phyloP scores from a whole-genome alignment of 2,797 vertebrate genomes.

The Hippopotamyrus pictus region DNA sequence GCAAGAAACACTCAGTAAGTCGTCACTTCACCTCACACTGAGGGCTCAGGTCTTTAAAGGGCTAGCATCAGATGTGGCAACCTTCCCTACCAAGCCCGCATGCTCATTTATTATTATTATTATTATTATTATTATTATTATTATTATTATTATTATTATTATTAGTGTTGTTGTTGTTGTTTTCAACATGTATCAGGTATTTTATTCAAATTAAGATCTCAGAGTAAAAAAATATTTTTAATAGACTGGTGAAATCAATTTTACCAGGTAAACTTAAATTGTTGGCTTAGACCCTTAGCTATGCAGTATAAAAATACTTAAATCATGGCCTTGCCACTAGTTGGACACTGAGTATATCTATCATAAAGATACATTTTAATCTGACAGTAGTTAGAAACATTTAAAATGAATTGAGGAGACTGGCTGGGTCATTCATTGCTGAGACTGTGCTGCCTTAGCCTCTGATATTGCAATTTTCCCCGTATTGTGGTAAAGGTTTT shows the following conservation, averaged over 20 bases:
- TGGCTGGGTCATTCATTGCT: too few relatives aligned
- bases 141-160: too few relatives aligned
- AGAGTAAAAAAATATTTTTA: not conserved
- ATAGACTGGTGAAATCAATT: not conserved
- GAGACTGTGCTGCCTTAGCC: too few relatives aligned
- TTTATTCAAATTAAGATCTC: not conserved
- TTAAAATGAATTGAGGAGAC: not conserved
- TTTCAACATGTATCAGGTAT: not conserved
- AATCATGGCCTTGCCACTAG: not conserved
- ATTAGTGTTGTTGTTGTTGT: not conserved
- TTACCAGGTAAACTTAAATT: not conserved
- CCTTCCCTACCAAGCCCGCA: too few relatives aligned
- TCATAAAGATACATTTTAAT: not conserved
- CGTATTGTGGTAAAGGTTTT: not conserved
- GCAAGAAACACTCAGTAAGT: not conserved
- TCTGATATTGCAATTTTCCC: not conserved
- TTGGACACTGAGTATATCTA: not conserved
- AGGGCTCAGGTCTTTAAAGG: not conserved
- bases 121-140: too few relatives aligned
- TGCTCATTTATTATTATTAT: too few relatives aligned
- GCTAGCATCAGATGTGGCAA: not conserved
- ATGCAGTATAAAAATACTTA: not conserved
- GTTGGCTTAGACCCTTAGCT: not conserved
- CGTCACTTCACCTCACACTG: not conserved
- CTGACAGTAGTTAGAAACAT: not conserved